These are phyloP conservation scores for Drosophila gunungcola DNA, from an alignment of 1,140 invertebrate species.

Conservation along the genomic window DNA sequence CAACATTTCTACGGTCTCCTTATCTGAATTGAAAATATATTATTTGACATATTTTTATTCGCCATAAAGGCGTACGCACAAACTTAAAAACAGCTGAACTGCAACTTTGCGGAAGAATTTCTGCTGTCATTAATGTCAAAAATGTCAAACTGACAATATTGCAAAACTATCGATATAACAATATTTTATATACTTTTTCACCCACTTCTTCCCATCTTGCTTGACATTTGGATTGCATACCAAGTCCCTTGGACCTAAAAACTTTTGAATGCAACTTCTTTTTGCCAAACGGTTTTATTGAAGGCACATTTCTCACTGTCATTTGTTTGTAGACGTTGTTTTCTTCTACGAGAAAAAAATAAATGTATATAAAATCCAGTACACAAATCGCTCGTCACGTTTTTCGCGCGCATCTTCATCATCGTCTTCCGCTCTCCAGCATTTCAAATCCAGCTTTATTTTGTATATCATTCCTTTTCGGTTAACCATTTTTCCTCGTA, in stretches of 20 bases:
- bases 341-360: constrained; percentile 4
- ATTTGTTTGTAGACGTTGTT: constrained; percentile 46
- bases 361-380: constrained; percentile 28
- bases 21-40: background rate
- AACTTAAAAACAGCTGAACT: constrained; percentile 19
- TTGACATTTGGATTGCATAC: constrained; percentile 60
- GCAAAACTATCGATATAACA: constrained; percentile 69
- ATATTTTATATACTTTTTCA: constrained; percentile 38
- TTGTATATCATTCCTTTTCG: constrained; percentile 17
- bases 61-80: too few species aligned
- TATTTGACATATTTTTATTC: too few species aligned
- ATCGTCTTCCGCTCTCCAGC: constrained; percentile 37
- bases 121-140: constrained; percentile 73
- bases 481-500: constrained; percentile 52
- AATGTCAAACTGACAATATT: constrained; percentile 74
- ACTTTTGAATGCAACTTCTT: constrained; percentile 31
- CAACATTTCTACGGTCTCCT: too few species aligned
- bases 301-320: constrained; percentile 69
- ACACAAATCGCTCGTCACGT: constrained; percentile 65
- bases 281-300: constrained; percentile 27
- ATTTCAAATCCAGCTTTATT: constrained; percentile 10
- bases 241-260: constrained; percentile 5
- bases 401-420: constrained; percentile 79
- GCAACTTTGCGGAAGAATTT: constrained; percentile 41
- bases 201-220: constrained; percentile 4